Evolutionary conservation across 2,113 vertebrate species (phyloP).

Genomic region (Cariama cristata): DNA sequence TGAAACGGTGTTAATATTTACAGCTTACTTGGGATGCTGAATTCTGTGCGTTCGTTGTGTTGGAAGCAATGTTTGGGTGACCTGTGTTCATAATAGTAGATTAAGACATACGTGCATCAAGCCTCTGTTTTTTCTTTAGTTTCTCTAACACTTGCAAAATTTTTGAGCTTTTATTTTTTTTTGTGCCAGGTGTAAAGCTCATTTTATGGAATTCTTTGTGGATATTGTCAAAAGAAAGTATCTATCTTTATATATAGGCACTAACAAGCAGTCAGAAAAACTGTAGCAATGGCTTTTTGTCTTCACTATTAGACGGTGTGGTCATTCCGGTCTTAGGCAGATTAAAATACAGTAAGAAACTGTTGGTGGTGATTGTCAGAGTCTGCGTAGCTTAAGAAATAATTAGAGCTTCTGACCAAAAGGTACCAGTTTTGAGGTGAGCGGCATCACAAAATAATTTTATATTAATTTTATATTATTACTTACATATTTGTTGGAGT

Average conservation of each 20-base stretch:
- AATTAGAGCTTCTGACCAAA: not conserved
- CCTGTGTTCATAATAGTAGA: fast-evolving
- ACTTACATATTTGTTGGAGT: not conserved
- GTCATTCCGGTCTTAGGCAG: too few relatives aligned
- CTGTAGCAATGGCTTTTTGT: not conserved
- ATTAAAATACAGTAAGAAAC: too few relatives aligned
- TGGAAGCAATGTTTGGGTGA: not conserved
- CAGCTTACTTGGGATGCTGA: not conserved
- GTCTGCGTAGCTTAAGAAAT: not conserved
- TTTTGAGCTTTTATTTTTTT: not conserved
- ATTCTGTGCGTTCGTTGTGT: fast-evolving
- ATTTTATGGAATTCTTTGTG: fast-evolving
- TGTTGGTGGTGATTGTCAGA: too few relatives aligned
- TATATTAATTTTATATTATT: too few relatives aligned
- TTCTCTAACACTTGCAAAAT: not conserved
- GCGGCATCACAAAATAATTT: not conserved
- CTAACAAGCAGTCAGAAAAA: not conserved
- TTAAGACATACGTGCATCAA: fast-evolving
- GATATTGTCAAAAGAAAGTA: not conserved
- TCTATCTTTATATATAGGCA: not conserved
- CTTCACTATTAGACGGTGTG: too few relatives aligned
- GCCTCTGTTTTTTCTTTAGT: not conserved
- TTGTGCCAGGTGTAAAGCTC: not conserved
- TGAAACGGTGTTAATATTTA: fast-evolving
- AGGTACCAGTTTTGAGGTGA: not conserved